These are phyloP conservation scores for Phalacrocorax carbo DNA, from an alignment of 2,113 vertebrate genomes.

Conservation along the genomic window DNA sequence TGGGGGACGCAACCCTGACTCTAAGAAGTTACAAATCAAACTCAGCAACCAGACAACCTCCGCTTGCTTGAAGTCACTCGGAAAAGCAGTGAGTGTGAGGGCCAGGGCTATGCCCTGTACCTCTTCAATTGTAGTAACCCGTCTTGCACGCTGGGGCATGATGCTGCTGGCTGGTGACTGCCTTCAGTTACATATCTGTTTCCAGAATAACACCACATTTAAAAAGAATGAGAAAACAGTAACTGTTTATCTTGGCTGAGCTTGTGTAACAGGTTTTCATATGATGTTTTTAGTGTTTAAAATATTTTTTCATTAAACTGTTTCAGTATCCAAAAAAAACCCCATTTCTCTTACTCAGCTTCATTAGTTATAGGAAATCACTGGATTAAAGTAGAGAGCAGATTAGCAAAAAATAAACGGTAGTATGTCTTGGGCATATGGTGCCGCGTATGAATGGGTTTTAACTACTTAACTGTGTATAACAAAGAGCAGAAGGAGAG, in stretches of 20 bases:
- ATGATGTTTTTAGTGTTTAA: neutral
- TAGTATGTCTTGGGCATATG: conserved; percentile 40
- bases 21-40: neutral
- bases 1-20: neutral
- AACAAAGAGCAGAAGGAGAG: conserved; percentile 32
- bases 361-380: conserved; percentile 51
- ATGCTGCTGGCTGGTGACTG: neutral
- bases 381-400: conserved; percentile 43
- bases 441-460: neutral
- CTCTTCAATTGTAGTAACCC: neutral
- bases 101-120: neutral
- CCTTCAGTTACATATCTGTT: neutral
- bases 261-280: conserved; percentile 25
- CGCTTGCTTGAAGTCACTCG: neutral
- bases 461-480: conserved; percentile 43
- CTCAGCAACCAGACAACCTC: neutral
- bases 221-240: neutral
- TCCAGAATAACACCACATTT: neutral
- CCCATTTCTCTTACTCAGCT: conserved; percentile 8
- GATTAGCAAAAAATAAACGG: conserved; percentile 58
- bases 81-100: neutral
- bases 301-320: neutral
- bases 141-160: fast-evolving
- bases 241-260: neutral
- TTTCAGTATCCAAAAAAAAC: neutral